Base-by-base conservation (phyloP, 2,888 invertebrate genomes). In the Melanargia galathea region DNA sequence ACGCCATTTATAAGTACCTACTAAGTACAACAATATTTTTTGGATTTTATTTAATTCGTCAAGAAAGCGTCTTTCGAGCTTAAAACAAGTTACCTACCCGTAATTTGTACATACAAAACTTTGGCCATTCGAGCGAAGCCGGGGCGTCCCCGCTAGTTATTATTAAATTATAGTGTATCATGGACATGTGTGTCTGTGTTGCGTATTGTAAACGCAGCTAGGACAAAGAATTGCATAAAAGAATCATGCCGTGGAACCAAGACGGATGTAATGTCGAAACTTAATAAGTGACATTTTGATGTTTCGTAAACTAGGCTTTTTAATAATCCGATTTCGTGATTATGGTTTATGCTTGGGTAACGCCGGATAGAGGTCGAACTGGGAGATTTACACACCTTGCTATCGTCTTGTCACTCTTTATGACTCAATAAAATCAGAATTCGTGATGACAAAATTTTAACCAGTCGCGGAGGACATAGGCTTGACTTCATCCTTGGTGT, bases 201-300 rank as follows among this genome's bases (percentile, higher is more conserved):
- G 45, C 22, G 20, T 51, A 24, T 24, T 48, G 24, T 7, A 24
- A 26, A 48, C 16, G 52, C 38, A n/a, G 54, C 11, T 26, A 33
- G 16, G 1, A n/a, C 20, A 35, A 35, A 20, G 20, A 7, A 13
- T 52, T 52, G 52, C 52, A 13, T 52, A 52, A 33, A 52, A 33
- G 0, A 49, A 52, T 35, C 13, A 52, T 52, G 52, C 7, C 20
- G 33, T 51, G 33, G 33, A 51, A 35, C 52, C 35, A 18, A 43
- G 33, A 45, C 55, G 55, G 55, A 45, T 33, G 35, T 46, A 46
- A 24, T 61, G 54, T 54, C n/a, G 54, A n/a, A 61, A 61, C 24
- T 43, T 26, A 26, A 26, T 40, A 11, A 45, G 46, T 46, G 54
- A 61, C 46, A 54, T 24, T 46, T 55, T 55, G 24, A 26, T 10